Percentiles rank a stretch among this genome's conserved stretches.
These are phyloP conservation scores for Azemiops feae DNA, from an alignment of 2,113 vertebrate species.

Conservation along the genomic window DNA sequence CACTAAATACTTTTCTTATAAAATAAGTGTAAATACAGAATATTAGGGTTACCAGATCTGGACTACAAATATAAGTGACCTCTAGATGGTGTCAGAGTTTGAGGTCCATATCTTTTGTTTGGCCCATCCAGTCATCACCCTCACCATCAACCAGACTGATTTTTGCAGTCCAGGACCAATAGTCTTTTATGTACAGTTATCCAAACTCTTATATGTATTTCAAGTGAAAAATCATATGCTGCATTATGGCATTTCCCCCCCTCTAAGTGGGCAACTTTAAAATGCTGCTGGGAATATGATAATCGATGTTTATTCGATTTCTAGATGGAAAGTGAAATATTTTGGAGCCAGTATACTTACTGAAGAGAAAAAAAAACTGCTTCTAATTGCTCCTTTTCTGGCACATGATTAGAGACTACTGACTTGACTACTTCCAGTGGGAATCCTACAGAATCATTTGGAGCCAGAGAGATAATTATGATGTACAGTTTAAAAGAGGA, in stretches of 20 bases:
- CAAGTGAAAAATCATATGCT: neutral
- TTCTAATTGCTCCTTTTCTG: conserved; percentile 35
- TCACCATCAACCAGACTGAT: neutral
- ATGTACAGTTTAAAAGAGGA: conserved; percentile 23
- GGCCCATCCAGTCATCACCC: neutral
- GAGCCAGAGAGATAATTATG: conserved; percentile 27
- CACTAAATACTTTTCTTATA: neutral
- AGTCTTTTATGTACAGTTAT: neutral
- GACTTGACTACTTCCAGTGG: conserved; percentile 7
- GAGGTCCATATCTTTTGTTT: neutral
- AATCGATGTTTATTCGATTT: conserved; percentile 20
- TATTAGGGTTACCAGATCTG: neutral
- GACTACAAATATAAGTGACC: neutral
- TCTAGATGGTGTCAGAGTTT: neutral
- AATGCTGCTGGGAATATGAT: neutral
- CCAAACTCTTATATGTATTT: neutral
- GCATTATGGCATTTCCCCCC: neutral
- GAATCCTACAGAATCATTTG: conserved; percentile 54
- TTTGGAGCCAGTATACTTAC: neutral
- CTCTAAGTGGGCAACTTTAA: neutral
- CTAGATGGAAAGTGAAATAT: conserved; percentile 21
- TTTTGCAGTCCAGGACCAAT: neutral
- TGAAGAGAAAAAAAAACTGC: conserved; percentile 46
- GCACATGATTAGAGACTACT: conserved; percentile 42
- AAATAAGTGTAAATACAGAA: neutral